Base-by-base conservation (phyloP, 2,888 invertebrate species). In the Ischnus inquisitorius region DNA sequence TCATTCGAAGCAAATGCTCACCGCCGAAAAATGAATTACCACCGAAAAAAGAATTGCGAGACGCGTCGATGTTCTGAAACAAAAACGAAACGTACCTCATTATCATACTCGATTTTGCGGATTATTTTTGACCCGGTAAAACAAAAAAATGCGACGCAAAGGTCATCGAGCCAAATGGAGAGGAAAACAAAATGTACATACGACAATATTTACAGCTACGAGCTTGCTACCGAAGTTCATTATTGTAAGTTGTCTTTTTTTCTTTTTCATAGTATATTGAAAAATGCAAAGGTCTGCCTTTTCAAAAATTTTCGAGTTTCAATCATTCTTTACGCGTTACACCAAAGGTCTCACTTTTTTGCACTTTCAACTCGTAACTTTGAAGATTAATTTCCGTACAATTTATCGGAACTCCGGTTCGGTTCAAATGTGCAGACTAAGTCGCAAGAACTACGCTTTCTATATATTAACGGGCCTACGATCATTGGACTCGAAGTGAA, bases 1-100 rank as follows among this genome's bases (percentile, higher is more conserved):
- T 65, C 22, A 41, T 89, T 34, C 82, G 62, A 16, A 22, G 64
- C 1, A 85, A 83, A 48, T 87, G 82, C 34, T 14, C 16, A 12
- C 57, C 43, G 1, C 25, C 43, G 1, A 16, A 64, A 34, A 69
- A n/a, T 22, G 14, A 43, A 3, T 57, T 43, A 41, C 43, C 43
- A 1, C 25, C 43, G 1, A 16, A 64, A 34, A 69, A n/a, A 19
- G 14, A 43, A 3, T 57, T 43, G 22, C 43, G 46, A 28, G 12
- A 3, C 16, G 28, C 14, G 41, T 10, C 43, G 22, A n/a, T 19
- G 34, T 19, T 46, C 19, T 39, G 34, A 46, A 64, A 62, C 46
- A 57, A 74, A 74, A 74, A 74, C 74, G 34, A 74, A 6, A 62
- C 10, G 48, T 62, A 48, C 74, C 74, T 74, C 48, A 62, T 62